phyloP scores from a whole-genome alignment of 2,113 vertebrate species.

The Abramis brama region DNA sequence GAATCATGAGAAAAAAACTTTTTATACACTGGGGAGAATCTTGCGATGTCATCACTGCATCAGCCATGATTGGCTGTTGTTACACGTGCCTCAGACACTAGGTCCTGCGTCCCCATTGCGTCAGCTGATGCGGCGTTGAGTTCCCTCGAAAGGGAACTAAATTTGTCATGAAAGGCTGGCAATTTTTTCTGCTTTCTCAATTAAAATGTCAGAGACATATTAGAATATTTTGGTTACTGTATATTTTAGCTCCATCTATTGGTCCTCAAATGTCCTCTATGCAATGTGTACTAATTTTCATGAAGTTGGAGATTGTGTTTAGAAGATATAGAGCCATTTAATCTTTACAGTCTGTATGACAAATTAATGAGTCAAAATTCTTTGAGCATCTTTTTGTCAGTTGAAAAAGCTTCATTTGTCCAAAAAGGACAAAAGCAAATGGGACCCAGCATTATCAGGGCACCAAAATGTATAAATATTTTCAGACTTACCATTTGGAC shows the following conservation, averaged over 20 bases:
- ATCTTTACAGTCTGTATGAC: not conserved
- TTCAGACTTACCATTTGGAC: slow-evolving; percentile 68
- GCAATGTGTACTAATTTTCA: too few relatives aligned
- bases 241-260: too few relatives aligned
- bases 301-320: not conserved
- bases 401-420: not conserved
- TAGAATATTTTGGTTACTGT: not conserved
- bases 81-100: too few relatives aligned
- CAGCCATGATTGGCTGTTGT: too few relatives aligned
- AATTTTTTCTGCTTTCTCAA: not conserved
- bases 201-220: not conserved
- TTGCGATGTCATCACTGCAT: too few relatives aligned
- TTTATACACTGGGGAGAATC: too few relatives aligned
- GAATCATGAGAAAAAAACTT: too few relatives aligned
- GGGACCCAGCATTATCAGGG: not conserved
- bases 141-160: too few relatives aligned
- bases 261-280: too few relatives aligned
- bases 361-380: not conserved
- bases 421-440: not conserved
- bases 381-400: not conserved
- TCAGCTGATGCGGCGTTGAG: too few relatives aligned
- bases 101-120: too few relatives aligned
- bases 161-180: too few relatives aligned
- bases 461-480: not conserved
- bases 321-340: not conserved